phyloP scores from a whole-genome alignment of 1,140 invertebrate genomes.

The Drosophila micromelanica region DNA sequence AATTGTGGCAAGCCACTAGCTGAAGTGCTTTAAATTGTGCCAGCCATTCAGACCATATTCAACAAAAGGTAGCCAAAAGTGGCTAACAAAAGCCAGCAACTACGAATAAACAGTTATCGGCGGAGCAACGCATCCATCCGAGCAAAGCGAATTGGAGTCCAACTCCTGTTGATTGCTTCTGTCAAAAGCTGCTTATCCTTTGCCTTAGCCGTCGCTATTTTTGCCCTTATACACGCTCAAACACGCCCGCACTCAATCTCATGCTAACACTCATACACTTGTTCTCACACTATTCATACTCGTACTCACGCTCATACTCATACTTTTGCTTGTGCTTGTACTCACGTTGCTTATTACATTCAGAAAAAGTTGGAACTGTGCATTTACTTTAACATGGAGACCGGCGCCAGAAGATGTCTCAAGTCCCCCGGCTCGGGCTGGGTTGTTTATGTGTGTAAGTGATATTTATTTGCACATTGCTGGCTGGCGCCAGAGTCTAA shows the following conservation, averaged over 20 bases:
- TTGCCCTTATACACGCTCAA: neutral
- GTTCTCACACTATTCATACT: neutral
- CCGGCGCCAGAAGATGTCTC: constrained; percentile 29
- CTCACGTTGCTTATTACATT: constrained; percentile 8
- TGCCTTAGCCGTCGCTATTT: constrained; percentile 13
- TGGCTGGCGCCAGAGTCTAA: constrained; percentile 48
- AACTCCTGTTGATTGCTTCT: constrained; percentile 13
- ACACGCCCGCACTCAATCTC: neutral
- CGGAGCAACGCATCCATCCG: constrained; percentile 4
- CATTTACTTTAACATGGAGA: constrained; percentile 50
- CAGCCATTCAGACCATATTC: constrained; percentile 4
- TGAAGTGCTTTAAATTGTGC: constrained; percentile 23
- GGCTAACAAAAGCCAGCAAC: constrained; percentile 4
- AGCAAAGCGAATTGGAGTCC: constrained; percentile 4
- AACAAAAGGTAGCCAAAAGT: neutral
- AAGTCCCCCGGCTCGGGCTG: constrained; percentile 12
- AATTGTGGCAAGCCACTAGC: constrained; percentile 28
- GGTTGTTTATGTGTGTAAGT: constrained; percentile 49
- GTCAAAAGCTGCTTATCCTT: neutral
- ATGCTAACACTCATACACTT: neutral
- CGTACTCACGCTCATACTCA: neutral
- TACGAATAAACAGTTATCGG: constrained; percentile 18
- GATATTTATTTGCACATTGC: constrained; percentile 67
- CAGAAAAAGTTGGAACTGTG: constrained; percentile 10
- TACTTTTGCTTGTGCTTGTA: neutral